Base-by-base conservation (phyloP, 2,888 invertebrate genomes). In the Limnephilus lunatus region DNA sequence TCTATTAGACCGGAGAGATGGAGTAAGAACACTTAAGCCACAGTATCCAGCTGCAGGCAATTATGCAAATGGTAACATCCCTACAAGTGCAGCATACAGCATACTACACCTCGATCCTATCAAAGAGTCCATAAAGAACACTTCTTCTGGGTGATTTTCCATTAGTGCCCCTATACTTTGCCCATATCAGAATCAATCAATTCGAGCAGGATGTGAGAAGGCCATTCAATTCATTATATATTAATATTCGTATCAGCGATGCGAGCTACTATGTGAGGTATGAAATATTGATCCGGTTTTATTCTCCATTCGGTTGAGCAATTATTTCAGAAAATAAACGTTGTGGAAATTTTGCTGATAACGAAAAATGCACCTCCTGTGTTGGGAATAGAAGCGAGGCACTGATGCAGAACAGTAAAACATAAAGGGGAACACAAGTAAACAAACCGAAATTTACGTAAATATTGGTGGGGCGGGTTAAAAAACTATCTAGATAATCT, bases 11-110 rank as follows among this genome's bases (percentile, higher is more conserved):
- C 39, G 85, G 9, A 31, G 15, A 85, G 39, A 39, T 85, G 39
- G 3, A 48, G 87, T 30, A 19, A 30, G 32, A 30, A n/a, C 53
- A 30, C 53, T 80, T 32, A 89, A n/a, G 35, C 39, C 19, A 80
- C 81, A 12, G 39, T 80, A 80, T 80, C 35, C 68, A 39, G 81
- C 80, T 81, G 35, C 81, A 89, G 80, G 39, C 88, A 89, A 89
- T 89, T 89, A 89, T 89, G 88, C 88, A 89, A 89, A 89, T 89
- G 39, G 88, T 25, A 19, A n/a, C 14, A 89, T 80, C 68, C 25
- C 9, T 25, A 80, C 80, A 32, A 32, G 81, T 19, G 68, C 31
- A 25, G 68, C 87, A 80, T 88, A 39, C 9, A 39, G 87, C 25
- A 14, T n/a, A n/a, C 9, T n/a, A 68, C 68, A 68, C 25, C 68